Percentiles rank a stretch among this genome's conserved stretches.
These are phyloP conservation scores for Bergia sp. DNA, from an alignment of 92 coral and sea anemone genomes.

Conservation along the genomic window DNA sequence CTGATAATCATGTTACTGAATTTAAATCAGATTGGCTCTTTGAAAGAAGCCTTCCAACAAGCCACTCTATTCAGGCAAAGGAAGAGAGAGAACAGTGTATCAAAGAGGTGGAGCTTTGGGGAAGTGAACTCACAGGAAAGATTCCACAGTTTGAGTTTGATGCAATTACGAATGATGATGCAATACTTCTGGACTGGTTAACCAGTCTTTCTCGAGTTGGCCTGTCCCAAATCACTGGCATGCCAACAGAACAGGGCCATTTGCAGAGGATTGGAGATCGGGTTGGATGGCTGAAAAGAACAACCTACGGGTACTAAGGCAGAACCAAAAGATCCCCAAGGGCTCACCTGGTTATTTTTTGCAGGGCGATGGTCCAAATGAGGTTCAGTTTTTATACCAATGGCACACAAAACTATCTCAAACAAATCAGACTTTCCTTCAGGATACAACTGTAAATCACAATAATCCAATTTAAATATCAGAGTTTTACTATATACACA, in stretches of 20 bases:
- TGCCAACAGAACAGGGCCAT: conserved; percentile 75
- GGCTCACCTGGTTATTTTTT: no score
- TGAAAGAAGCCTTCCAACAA: conserved; percentile 57
- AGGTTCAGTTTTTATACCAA: no score
- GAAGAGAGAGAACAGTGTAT: conserved; percentile 39
- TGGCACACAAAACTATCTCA: no score
- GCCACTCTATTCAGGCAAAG: not conserved
- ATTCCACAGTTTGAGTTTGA: conserved; percentile 70
- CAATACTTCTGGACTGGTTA: conserved; percentile 69
- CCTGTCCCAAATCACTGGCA: conserved; percentile 65
- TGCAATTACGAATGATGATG: conserved; percentile 60
- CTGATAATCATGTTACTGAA: conserved; percentile 74
- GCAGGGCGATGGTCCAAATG: no score
- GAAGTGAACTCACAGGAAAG: conserved; percentile 60
- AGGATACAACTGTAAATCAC: no score
- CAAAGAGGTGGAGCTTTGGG: conserved; percentile 73
- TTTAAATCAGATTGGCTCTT: conserved; percentile 69
- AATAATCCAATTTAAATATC: no score
- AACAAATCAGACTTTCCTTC: no score
- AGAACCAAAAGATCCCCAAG: no score
- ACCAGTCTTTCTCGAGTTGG: conserved; percentile 68
- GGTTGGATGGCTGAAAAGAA: conserved; percentile 70
- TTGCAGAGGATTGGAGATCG: conserved; percentile 71
- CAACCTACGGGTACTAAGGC: conserved; percentile 67
- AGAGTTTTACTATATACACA: no score